phyloP scores from a whole-genome alignment of 2,113 vertebrate genomes.

The Cephalophus harveyi region DNA sequence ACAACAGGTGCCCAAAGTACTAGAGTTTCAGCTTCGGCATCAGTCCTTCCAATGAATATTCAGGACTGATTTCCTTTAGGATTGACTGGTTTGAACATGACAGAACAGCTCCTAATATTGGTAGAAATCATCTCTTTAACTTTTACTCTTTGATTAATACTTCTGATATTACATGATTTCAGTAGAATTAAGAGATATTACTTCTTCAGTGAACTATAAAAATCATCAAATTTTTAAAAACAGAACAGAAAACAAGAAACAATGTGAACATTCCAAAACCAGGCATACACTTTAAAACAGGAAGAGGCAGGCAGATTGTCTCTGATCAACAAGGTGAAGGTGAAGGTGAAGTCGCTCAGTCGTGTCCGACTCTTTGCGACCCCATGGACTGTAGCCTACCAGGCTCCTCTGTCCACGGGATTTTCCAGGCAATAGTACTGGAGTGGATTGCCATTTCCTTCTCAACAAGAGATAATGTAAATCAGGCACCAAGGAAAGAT shows the following conservation, averaged over 20 bases:
- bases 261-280: not conserved
- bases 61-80: not conserved
- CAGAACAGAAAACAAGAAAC: constrained; percentile 20
- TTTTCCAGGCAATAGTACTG: too few species aligned
- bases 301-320: not conserved
- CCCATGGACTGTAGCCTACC: too few species aligned
- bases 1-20: not conserved
- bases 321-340: not conserved
- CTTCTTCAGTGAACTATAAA: constrained; percentile 7
- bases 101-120: not conserved
- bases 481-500: not conserved
- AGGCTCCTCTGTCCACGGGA: too few species aligned
- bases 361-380: too few species aligned
- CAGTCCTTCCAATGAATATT: not conserved
- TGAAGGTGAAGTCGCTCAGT: too few species aligned
- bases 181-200: not conserved
- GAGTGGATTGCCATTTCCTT: too few species aligned
- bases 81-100: not conserved
- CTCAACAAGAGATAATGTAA: not conserved
- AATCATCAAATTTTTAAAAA: not conserved
- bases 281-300: not conserved
- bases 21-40: not conserved
- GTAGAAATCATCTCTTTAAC: not conserved
- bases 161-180: not conserved
- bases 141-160: not conserved